Percentiles rank a stretch among this genome's conserved stretches.
These are phyloP conservation scores for Fregetta grallaria DNA, from an alignment of 2,113 vertebrate species.

Conservation along the genomic window DNA sequence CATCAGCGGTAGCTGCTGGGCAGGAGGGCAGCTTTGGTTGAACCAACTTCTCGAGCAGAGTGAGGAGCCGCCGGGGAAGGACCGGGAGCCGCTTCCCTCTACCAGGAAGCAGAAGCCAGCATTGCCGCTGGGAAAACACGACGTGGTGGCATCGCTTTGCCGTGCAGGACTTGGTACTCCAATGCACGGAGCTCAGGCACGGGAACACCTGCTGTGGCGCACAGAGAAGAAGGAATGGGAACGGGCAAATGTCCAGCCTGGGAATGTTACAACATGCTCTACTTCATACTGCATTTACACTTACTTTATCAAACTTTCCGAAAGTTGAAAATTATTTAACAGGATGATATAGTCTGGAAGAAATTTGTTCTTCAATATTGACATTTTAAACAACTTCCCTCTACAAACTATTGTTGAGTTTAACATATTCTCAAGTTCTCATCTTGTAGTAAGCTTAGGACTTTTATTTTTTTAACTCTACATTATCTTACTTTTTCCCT, in stretches of 20 bases:
- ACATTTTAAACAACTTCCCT: background rate
- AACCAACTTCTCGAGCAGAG: background rate
- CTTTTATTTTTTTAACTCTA: slow-evolving; percentile 2
- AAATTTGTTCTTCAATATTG: background rate
- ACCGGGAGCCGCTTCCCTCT: background rate
- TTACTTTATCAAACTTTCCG: background rate
- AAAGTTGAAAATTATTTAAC: background rate
- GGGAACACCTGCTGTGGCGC: background rate
- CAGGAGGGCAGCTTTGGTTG: background rate
- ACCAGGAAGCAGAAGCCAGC: background rate
- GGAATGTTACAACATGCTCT: background rate
- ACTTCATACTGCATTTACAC: too few species aligned
- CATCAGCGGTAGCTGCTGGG: background rate
- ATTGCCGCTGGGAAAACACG: background rate
- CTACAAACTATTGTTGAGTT: background rate
- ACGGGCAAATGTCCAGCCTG: background rate
- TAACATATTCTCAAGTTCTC: background rate
- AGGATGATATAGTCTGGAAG: background rate
- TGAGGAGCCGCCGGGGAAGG: background rate
- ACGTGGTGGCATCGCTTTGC: background rate
- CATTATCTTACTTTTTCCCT: background rate
- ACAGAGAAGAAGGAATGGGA: background rate
- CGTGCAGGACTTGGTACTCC: background rate
- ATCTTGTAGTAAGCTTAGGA: background rate
- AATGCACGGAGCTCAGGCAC: background rate